phyloP scores from a whole-genome alignment of 2,797 vertebrate species.

The Bovichtus variegatus region DNA sequence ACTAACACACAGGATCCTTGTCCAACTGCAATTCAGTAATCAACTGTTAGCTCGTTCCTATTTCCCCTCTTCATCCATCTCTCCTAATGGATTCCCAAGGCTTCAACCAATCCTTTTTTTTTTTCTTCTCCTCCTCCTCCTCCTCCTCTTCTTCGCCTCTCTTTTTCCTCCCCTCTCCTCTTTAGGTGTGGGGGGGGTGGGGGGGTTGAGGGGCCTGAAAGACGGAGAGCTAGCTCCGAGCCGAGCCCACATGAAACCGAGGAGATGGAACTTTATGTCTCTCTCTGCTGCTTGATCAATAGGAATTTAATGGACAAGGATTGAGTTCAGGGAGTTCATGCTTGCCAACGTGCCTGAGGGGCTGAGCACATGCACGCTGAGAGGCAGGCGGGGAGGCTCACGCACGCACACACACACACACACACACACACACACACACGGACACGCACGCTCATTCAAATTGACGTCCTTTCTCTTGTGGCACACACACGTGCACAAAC shows the following conservation, averaged over 20 bases:
- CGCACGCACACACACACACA: constrained; percentile 30
- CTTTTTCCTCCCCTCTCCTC: constrained; percentile 21
- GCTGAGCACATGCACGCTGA: constrained; percentile 70
- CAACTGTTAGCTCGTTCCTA: constrained; percentile 65
- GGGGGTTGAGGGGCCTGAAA: constrained; percentile 38
- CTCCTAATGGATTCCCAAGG: constrained; percentile 69
- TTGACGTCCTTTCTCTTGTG: constrained; percentile 43
- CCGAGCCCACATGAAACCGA: constrained; percentile 71
- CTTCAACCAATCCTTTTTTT: constrained; percentile 61
- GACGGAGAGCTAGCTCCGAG: constrained; percentile 45
- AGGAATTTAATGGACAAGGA: constrained; percentile 87
- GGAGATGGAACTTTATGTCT: constrained; percentile 82
- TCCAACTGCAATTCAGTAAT: constrained; percentile 62
- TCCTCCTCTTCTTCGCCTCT: constrained; percentile 15
- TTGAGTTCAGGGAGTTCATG: constrained; percentile 86
- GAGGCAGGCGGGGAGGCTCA: constrained; percentile 53
- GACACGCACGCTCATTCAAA: constrained; percentile 37
- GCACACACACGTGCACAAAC: constrained; percentile 27
- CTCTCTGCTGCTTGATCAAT: constrained; percentile 84
- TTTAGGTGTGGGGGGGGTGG: too few species aligned
- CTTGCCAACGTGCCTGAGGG: constrained; percentile 80
- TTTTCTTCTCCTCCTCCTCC: constrained; percentile 8
- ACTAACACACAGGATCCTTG: constrained; percentile 20
- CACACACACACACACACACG: constrained; percentile 32
- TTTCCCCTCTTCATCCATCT: constrained; percentile 66